Base-by-base conservation (phyloP, 2,113 vertebrate species). In the Semnornis frantzii region DNA sequence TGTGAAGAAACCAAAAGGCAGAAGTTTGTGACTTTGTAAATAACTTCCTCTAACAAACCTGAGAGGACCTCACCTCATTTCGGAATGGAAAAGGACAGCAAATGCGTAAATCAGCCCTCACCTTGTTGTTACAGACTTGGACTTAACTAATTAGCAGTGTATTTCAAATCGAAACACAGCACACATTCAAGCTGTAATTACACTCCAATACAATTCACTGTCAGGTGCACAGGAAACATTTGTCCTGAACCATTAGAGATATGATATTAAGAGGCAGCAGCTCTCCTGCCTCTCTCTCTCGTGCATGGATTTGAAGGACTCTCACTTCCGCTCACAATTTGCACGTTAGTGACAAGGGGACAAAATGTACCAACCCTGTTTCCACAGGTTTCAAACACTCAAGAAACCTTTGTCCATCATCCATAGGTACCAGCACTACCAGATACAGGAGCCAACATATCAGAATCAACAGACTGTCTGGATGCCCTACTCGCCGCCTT, bases 331-430 rank as follows among this genome's bases (percentile, higher is more conserved):
- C 15, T 66, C 52, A 37, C n/a, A 42, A 55, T 30, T 11, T 8
- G 23, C 18, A n/a, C 54, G 66, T 89, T 57, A 52, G 42, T 46
- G 63, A 82, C 27, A 25, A 69, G 69, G 33, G 1, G 0, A 76
- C 37, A 46, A 85, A 87, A 73, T 7, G 21, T 2, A 14, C 5
- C 0, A 1, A 48, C 68, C 21, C 0, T 0, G n/a, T 58, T 80
- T 64, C 37, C 31, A 60, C 7, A 37, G 27, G 20, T 57, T 46
- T 7, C 37, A 64, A 64, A 31, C 72, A 57, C 17, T 82, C 42
- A 37, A 57, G 25, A 48, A 82, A 48, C 19, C 39, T 87, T 28
- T 57, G 46, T 33, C 37, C 52, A 52, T 4, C 13, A 55, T 5
- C 30, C 3, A 1, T 2, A 48, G 11, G 14, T 33, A 23, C 59